Conservation (phyloP, 2,113 vertebrate species). For the Paralichthys olivaceus region DNA sequence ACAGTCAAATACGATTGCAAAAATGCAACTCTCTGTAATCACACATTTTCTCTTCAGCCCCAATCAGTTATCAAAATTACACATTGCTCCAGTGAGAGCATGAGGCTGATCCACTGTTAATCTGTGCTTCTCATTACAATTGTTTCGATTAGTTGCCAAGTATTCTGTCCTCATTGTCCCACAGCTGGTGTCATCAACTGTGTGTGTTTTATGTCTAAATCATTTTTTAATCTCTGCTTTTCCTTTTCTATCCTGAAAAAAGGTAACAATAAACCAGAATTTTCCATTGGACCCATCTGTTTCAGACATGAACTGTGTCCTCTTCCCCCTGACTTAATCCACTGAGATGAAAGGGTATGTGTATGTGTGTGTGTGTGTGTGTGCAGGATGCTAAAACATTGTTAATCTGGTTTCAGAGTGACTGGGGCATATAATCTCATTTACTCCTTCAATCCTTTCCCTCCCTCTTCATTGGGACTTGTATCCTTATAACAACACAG, state of each 20-base stretch:
- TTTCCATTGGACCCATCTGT: conserved; percentile 45
- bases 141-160: conserved; percentile 4
- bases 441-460: conserved; percentile 34
- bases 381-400: conserved; percentile 33
- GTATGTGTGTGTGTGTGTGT: conserved; percentile 4
- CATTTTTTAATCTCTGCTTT: neutral
- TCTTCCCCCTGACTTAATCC: conserved; percentile 49
- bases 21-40: neutral
- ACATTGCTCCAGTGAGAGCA: neutral
- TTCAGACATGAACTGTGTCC: conserved; percentile 14
- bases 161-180: conserved; percentile 4
- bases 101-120: neutral
- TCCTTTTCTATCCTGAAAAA: neutral
- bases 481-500: conserved; percentile 1
- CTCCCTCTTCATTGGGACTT: conserved; percentile 8
- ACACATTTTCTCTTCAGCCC: conserved; percentile 7
- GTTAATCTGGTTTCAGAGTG: conserved; percentile 58
- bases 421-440: conserved; percentile 58
- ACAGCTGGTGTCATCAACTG: neutral
- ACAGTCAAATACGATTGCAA: conserved; percentile 20
- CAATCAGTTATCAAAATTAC: neutral
- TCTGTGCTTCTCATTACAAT: conserved; percentile 14
- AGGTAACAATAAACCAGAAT: neutral
- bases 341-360: conserved; percentile 28
- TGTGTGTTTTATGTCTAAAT: conserved; percentile 9